Evolutionary conservation across 2,113 vertebrate genomes (phyloP), one percentile per base, ranked within the genome.

Genomic region (Dromaius novaehollandiae): DNA sequence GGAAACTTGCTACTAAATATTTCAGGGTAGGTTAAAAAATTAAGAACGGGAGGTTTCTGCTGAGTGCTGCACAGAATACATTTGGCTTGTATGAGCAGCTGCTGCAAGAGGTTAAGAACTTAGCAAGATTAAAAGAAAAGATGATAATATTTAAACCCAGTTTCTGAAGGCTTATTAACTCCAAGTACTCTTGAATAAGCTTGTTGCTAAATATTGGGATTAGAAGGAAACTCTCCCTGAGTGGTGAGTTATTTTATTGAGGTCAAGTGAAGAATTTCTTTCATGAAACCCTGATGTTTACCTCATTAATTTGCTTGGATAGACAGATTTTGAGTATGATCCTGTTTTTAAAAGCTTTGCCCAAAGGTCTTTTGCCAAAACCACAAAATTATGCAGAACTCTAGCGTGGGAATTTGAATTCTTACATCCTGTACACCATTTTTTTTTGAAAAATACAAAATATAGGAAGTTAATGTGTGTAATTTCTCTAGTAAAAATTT

Each of bases 401-500:
- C 9, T 14, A 7, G 5, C 7, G 30, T 44, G 26, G 56, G 40
- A 88, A 83, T 58, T 89, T 36, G 91, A 82, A 53, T n/a, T 85
- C 40, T 88, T 64, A 7, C 17, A 88, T 81, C 18, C 36, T 88
- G 17, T 48, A 22, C 16, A 7, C 9, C 8, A 51, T 44, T 92
- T 19, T 24, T 14, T 17, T 79, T 86, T 61, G 91, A 75, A 63
- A 20, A 50, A 42, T 38, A 40, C 11, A 85, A 32, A 85, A 46
- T 40, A 63, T 30, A 86, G 26, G 36, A 50, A 90, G 63, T 77
- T 86, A 77, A 84, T 83, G 13, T 65, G 71, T 69, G 10, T 16
- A 44, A 61, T 91, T 96, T 94, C 82, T 58, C 38, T 86, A 8
- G 88, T 92, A 90, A 95, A 97, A 91, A 88, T 83, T 95, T 95